These are phyloP conservation scores for Gastrophysa polygoni DNA, from an alignment of 2,888 invertebrate species.

Conservation along the genomic window DNA sequence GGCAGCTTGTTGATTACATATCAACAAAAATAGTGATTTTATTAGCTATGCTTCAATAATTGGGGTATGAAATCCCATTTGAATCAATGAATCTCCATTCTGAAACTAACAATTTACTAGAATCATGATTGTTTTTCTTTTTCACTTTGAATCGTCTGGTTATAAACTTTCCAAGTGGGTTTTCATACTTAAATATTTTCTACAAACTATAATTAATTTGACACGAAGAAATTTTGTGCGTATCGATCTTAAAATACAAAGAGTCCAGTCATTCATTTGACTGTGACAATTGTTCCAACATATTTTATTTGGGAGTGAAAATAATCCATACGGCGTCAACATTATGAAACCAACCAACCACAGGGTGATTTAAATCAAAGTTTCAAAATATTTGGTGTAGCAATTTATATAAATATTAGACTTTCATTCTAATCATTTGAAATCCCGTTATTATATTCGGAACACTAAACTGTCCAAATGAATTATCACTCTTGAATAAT, in stretches of 20 bases:
- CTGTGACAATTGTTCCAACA: too few relatives aligned
- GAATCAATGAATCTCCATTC: too few relatives aligned
- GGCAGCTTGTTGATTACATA: constrained; percentile 43
- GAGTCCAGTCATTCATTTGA: not conserved
- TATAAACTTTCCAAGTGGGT: too few relatives aligned
- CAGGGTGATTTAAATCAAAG: too few relatives aligned
- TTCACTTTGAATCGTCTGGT: not conserved
- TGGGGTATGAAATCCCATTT: not conserved
- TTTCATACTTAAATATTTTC: not conserved
- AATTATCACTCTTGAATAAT: not conserved
- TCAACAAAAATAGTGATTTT: constrained; percentile 21
- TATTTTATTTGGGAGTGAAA: too few relatives aligned
- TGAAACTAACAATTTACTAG: constrained; percentile 2
- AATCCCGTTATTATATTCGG: too few relatives aligned
- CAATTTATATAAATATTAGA: too few relatives aligned
- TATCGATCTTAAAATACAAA: too few relatives aligned
- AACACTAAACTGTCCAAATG: not conserved
- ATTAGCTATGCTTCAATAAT: constrained; percentile 4
- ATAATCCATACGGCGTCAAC: too few relatives aligned
- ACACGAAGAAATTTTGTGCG: not conserved
- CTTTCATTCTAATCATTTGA: too few relatives aligned
- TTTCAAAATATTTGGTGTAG: too few relatives aligned
- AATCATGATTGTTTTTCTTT: not conserved
- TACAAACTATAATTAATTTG: not conserved
- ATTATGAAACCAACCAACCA: too few relatives aligned